Evolutionary conservation across 2,888 invertebrate genomes (phyloP).

Genomic region (Erebia epiphron): DNA sequence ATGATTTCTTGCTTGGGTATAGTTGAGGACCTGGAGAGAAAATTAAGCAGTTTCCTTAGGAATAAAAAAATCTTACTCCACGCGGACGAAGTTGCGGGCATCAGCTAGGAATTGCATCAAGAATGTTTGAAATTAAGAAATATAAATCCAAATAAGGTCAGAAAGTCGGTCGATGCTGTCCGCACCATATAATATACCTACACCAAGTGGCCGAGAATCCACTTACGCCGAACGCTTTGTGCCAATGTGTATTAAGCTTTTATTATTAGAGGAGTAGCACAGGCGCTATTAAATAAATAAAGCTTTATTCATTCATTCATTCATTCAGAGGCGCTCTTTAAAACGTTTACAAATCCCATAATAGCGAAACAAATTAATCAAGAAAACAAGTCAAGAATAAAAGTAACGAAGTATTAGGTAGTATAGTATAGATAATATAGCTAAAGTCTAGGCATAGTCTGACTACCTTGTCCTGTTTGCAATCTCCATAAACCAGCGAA

Average conservation of each 20-base stretch:
- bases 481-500: slow-evolving; percentile 82
- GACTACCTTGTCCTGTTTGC: slow-evolving; percentile 79
- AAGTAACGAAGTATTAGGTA: no score
- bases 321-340: no score
- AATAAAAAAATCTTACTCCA: no score
- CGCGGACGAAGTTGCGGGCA: no score
- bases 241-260: background rate
- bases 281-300: no score
- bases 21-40: no score
- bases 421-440: slow-evolving; percentile 7
- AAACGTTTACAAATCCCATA: background rate
- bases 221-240: background rate
- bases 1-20: no score
- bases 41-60: no score
- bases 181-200: background rate
- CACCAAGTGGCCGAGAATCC: background rate
- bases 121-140: background rate
- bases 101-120: background rate
- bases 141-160: background rate
- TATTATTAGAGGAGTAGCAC: background rate
- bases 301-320: no score
- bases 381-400: no score
- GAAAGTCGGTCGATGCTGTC: background rate
- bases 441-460: slow-evolving; percentile 65
- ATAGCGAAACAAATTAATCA: background rate